phyloP scores from a whole-genome alignment of 37 sponge, comb jelly and placozoan genomes.

The Cladorhizidae sp. region DNA sequence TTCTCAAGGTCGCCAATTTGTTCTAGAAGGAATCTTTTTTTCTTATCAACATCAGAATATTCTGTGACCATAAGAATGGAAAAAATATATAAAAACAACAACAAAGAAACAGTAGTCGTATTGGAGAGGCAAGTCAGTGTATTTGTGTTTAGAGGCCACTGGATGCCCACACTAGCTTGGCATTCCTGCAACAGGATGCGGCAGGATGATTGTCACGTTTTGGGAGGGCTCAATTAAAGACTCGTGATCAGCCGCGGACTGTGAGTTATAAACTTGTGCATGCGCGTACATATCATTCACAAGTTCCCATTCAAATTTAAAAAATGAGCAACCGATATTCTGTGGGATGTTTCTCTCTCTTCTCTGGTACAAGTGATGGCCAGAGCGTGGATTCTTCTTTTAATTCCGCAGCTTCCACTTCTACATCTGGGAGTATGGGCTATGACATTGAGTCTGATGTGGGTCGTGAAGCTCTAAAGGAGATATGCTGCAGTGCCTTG shows the following conservation, averaged over 20 bases:
- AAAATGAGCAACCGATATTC: slow-evolving; percentile 16
- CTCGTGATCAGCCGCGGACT: background rate
- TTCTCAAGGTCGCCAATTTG: no score
- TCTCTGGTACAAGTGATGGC: slow-evolving; percentile 5
- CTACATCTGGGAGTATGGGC: slow-evolving; percentile 39
- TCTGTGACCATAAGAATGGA: no score
- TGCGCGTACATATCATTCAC: background rate
- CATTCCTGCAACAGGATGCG: background rate
- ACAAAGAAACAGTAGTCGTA: no score
- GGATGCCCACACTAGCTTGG: no score
- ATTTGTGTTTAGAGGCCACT: no score
- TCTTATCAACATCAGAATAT: no score
- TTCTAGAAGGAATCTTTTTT: no score
- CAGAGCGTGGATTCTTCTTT: slow-evolving; percentile 44
- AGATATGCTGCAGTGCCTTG: slow-evolving; percentile 78
- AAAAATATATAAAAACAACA: no score
- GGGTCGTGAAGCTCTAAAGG: slow-evolving; percentile 60
- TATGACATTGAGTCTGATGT: slow-evolving; percentile 70
- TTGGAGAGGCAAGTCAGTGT: no score
- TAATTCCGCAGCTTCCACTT: slow-evolving; percentile 22
- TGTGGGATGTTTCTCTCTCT: background rate
- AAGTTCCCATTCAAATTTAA: background rate
- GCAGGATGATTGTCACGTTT: background rate
- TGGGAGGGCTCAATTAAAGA: background rate
- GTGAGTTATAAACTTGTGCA: background rate